phyloP scores from a whole-genome alignment of 2,797 vertebrate species.

The Galaxias olidus region DNA sequence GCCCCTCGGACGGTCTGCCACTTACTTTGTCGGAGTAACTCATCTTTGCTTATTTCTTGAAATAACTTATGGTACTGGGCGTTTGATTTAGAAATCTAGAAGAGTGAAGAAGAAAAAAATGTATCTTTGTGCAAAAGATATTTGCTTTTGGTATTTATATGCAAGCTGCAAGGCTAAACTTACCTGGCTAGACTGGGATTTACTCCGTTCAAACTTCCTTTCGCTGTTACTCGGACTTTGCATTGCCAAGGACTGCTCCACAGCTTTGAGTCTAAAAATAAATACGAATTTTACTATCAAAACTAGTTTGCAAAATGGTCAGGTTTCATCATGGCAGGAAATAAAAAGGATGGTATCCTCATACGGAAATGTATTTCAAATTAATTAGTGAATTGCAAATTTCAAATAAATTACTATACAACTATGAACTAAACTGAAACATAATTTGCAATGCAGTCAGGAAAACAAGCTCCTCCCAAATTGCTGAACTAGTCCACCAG shows the following conservation, averaged over 20 bases:
- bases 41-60: no score
- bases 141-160: background rate
- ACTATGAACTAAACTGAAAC: background rate
- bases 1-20: no score
- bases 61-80: no score
- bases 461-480: background rate
- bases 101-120: no score
- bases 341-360: background rate
- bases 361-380: background rate
- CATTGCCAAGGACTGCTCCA: background rate
- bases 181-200: constrained; percentile 4
- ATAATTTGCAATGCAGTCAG: background rate
- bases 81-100: no score
- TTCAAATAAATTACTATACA: background rate
- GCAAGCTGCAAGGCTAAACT: background rate
- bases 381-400: background rate
- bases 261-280: background rate
- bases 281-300: background rate
- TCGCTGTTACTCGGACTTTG: constrained; percentile 6
- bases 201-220: constrained; percentile 4
- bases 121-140: no score
- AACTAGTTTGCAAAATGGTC: background rate
- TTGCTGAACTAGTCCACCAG: background rate
- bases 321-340: background rate
- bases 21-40: no score